Base-by-base conservation (phyloP, 1,140 invertebrate species). In the Tetramorium parvispinum region DNA sequence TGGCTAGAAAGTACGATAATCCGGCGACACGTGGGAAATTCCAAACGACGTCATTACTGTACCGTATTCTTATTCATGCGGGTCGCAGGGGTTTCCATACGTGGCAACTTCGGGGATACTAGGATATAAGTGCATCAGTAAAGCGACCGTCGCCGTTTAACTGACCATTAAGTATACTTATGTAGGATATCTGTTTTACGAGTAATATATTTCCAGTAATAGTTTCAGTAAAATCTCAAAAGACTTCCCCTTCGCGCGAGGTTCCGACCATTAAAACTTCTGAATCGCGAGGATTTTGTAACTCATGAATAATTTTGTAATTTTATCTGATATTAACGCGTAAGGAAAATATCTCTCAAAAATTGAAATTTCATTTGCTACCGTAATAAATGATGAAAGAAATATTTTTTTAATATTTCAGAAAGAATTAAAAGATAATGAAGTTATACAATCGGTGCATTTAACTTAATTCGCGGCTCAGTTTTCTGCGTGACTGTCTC, bases 21-120 rank as follows among this genome's bases (percentile, higher is more conserved):
- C 88, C 57, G 32, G 46, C 86, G 78, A 78, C 88, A 86, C 83
- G 87, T 82, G 76, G 76, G 85, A 89, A 89, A 86, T 89, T 89
- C 77, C 88, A 71, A 68, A 82, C 83, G 85, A 86, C 86, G 66
- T 89, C 88, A 81, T 89, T 89, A 88, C 71, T 53, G 77, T 78
- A 73, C 86, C 49, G 68, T 83, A 78, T 78, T 51, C 82, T 89
- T 89, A 88, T 76, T 88, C 55, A 85, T 57, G 55, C 40, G 85
- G 51, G 61, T 85, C 57, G 55, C 59, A 59, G 65, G 24, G 53
- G 79, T 88, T 87, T 87, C 82, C 55, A 37, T 51, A 46, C 37
- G 66, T 21, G 37, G 66, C 68, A 55, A 82, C 79, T 83, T 81
- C 40, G 79, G 51, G 65, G 11, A 82, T 59, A 65, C 24, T 51